phyloP scores from a whole-genome alignment of 1,140 invertebrate genomes.

The Pachypsylla venusta region DNA sequence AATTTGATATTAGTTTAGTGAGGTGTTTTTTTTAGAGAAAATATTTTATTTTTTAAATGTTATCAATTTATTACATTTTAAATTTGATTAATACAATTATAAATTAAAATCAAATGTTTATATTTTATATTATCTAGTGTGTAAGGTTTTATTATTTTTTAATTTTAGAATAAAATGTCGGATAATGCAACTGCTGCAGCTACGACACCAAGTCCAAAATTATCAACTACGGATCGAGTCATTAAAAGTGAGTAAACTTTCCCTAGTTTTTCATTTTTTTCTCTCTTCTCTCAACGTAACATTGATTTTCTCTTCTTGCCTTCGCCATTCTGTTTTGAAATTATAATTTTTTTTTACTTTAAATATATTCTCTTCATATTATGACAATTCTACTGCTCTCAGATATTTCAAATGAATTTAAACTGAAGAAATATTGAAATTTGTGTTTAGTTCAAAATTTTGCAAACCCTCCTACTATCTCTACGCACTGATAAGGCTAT shows the following conservation, averaged over 20 bases:
- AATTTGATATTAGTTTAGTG: constrained; percentile 9
- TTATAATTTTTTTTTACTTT: neutral
- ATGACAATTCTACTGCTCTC: neutral
- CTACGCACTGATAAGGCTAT: neutral
- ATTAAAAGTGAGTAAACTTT: constrained; percentile 8
- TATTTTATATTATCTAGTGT: neutral
- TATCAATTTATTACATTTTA: constrained; percentile 4
- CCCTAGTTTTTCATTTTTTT: neutral
- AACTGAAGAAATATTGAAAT: neutral
- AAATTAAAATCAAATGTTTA: neutral
- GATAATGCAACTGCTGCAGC: neutral
- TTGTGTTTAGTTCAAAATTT: too few species aligned
- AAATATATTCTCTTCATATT: neutral
- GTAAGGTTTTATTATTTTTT: neutral
- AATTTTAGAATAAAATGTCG: neutral
- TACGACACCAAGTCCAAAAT: constrained; percentile 6
- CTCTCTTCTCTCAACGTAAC: neutral
- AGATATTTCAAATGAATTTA: neutral
- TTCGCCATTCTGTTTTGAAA: neutral
- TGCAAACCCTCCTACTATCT: too few species aligned
- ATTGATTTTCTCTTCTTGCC: neutral
- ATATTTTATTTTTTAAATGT: constrained; percentile 2
- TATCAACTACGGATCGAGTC: constrained; percentile 4
- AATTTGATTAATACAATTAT: constrained; percentile 1
- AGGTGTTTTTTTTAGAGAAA: constrained; percentile 4